Percentiles rank a stretch among this genome's conserved stretches.
Evolutionary conservation across 2,888 invertebrate genomes (phyloP).

Genomic region (Beris chalybata): DNA sequence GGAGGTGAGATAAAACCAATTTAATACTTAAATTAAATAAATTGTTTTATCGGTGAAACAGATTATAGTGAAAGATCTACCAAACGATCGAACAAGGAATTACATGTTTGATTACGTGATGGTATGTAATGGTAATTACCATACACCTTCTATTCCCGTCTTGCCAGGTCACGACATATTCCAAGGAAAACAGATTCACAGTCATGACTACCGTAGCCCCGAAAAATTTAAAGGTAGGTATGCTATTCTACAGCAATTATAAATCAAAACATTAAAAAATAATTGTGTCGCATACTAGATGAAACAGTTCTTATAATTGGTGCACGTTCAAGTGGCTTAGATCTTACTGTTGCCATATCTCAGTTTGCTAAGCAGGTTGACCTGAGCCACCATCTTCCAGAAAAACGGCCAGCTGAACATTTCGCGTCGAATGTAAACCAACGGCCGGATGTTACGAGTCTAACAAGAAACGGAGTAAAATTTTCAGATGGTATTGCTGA

Average conservation of each 20-base stretch:
- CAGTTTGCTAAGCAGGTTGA: slow-evolving; percentile 64
- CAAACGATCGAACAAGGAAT: slow-evolving; percentile 50
- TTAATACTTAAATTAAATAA: too few relatives aligned
- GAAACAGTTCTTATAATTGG: slow-evolving; percentile 79
- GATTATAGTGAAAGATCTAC: slow-evolving; percentile 48
- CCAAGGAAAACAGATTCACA: slow-evolving; percentile 67
- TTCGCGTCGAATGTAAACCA: slow-evolving; percentile 69
- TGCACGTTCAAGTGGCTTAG: slow-evolving; percentile 85
- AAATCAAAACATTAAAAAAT: background rate
- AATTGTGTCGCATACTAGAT: slow-evolving; percentile 46
- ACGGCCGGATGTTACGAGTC: slow-evolving; percentile 64
- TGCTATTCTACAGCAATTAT: background rate
- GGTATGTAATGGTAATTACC: slow-evolving; percentile 86
- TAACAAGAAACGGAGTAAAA: slow-evolving; percentile 59
- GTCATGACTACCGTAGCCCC: slow-evolving; percentile 80
- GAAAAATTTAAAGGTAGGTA: slow-evolving; percentile 64
- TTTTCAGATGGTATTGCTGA: slow-evolving; percentile 69
- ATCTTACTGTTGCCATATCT: slow-evolving; percentile 71
- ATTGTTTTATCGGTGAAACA: slow-evolving; percentile 30
- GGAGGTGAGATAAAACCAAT: slow-evolving; percentile 58
- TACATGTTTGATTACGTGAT: slow-evolving; percentile 75
- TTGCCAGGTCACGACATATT: slow-evolving; percentile 70
- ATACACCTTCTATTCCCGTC: slow-evolving; percentile 71
- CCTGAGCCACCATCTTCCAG: slow-evolving; percentile 70
- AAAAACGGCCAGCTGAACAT: slow-evolving; percentile 61